Evolutionary conservation across 2,888 invertebrate species (phyloP), one percentile per base, ranked within the genome.

Genomic region (Idaea dimidiata): DNA sequence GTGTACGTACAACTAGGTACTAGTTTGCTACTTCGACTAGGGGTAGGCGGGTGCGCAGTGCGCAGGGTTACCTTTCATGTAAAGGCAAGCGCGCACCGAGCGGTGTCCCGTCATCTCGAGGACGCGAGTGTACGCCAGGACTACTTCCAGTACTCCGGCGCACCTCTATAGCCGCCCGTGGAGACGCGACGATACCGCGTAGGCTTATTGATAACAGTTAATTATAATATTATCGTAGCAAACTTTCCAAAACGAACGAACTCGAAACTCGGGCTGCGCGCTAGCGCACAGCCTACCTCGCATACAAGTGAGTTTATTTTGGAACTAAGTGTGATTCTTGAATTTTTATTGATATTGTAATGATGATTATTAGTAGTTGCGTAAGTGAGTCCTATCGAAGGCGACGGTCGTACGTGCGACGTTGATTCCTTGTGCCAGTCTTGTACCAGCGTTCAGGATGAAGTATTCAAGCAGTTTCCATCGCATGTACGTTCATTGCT

Each of bases 321-420:
- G 94, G 94, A 93, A 94, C 94, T 94, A 94, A 94, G 94, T 95
- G 94, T 95, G 94, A 94, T 94, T 94, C 94, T 94, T 94, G 94
- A 91, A 92, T 93, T 93, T 93, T 93, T 91, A 93, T 92, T 93
- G 88, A 91, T 93, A 92, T 92, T 90, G 89, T 93, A 92, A 91
- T 88, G 88, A 91, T 90, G 90, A 89, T 89, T 89, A 89, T 91
- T 90, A 89, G 91, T 92, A 91, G 91, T 88, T 86, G 89, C 89
- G 83, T 91, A 90, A 90, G 91, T 90, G 89, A 90, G 86, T 86
- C 81, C 78, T 82, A 76, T 73, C 68, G 66, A 72, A 81, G 84
- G 85, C 80, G 82, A 80, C 80, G 86, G 80, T 79, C 80, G 82
- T 80, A 79, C 82, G 80, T 75, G 85, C 81, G 81, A 57, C 54